Conservation (phyloP, 2,888 invertebrate species). For the Latrodectus hesperus region DNA sequence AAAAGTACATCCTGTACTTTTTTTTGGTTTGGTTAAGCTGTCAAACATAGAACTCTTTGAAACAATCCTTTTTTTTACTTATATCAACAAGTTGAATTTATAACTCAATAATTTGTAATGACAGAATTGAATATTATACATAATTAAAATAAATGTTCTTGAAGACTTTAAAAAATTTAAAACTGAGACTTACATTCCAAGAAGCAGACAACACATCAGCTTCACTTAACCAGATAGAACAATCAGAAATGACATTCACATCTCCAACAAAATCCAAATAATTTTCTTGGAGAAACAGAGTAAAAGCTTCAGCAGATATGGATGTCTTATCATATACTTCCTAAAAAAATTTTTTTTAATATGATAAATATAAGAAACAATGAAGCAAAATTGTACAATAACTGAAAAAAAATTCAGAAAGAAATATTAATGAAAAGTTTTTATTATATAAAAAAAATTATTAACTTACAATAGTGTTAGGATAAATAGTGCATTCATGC, state of each 20-base stretch:
- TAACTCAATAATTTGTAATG: not conserved
- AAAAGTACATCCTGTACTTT: no score
- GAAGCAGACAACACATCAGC: constrained; percentile 83
- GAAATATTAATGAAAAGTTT: no score
- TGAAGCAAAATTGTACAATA: no score
- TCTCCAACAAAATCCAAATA: constrained; percentile 79
- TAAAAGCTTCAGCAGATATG: constrained; percentile 75
- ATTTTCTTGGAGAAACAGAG: constrained; percentile 76
- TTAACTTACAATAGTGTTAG: no score
- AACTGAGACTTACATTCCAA: constrained; percentile 73
- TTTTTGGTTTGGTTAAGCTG: no score
- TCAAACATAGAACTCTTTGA: no score
- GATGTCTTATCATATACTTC: constrained; percentile 75
- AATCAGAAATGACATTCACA: constrained; percentile 77
- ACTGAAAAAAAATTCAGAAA: no score
- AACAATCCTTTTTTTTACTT: no score
- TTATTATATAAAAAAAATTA: no score
- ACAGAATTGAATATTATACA: not conserved
- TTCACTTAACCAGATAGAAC: constrained; percentile 82
- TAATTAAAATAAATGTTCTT: not conserved
- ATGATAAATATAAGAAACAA: no score
- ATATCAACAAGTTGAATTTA: not conserved
- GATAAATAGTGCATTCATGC: no score
- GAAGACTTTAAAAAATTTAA: not conserved
- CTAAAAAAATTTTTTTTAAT: constrained; percentile 53